Percentiles rank a stretch among this genome's conserved stretches.
Conservation (phyloP, 2,113 vertebrate genomes). For the Cygnus buccinator region DNA sequence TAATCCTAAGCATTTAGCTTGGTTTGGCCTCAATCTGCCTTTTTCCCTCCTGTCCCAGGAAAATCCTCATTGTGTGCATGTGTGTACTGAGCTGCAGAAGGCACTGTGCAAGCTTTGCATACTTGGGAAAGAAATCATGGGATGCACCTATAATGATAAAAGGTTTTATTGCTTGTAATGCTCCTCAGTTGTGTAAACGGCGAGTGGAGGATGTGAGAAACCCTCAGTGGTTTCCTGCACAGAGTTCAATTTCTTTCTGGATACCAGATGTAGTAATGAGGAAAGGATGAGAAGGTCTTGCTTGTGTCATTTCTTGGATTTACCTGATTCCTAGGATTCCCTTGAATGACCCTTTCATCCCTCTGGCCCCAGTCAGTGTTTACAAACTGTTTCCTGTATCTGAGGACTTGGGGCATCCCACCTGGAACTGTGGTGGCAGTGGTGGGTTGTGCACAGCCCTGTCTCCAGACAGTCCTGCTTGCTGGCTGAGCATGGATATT, state of each 20-base stretch:
- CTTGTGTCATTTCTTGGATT: neutral
- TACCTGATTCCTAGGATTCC: neutral
- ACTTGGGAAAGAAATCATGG: neutral
- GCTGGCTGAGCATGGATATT: neutral
- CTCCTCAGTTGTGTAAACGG: neutral
- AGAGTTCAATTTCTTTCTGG: neutral
- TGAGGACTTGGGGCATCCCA: neutral
- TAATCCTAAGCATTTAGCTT: neutral
- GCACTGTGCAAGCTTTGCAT: neutral
- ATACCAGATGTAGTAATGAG: neutral
- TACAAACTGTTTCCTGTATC: neutral
- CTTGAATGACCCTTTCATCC: neutral
- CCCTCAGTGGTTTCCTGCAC: neutral
- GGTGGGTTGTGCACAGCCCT: neutral
- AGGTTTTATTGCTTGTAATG: neutral
- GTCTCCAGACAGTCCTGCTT: neutral
- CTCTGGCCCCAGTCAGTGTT: neutral
- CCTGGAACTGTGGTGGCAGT: neutral
- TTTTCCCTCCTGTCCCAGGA: neutral
- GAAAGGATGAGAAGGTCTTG: neutral
- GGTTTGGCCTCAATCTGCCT: neutral
- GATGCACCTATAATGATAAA: neutral
- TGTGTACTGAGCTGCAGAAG: neutral
- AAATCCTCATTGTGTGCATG: neutral
- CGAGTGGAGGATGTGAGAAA: neutral